phyloP scores from a whole-genome alignment of 2,797 vertebrate species.

The Pangasius sanitwongsei region DNA sequence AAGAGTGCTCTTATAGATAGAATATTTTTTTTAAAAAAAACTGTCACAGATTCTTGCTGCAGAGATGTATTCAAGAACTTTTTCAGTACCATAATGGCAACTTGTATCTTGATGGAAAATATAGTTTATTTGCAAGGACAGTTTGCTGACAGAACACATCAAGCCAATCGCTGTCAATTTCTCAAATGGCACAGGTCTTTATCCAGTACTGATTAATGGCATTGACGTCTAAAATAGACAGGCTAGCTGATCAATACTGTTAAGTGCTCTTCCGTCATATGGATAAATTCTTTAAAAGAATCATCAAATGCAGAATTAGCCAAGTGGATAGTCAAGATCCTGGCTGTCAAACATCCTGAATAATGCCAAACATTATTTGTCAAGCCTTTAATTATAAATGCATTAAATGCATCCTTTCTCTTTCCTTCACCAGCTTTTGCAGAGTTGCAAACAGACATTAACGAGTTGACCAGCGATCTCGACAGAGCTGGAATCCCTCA shows the following conservation, averaged over 20 bases:
- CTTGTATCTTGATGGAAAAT: background rate
- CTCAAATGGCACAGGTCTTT: background rate
- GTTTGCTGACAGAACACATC: background rate
- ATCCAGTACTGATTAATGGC: slow-evolving; percentile 3
- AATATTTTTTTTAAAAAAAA: background rate
- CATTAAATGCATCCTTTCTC: background rate
- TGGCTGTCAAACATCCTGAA: background rate
- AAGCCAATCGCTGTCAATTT: background rate
- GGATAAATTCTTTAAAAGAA: background rate
- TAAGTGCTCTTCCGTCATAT: slow-evolving; percentile 3
- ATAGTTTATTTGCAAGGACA: background rate
- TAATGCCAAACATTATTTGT: background rate
- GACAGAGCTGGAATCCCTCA: slow-evolving; percentile 87
- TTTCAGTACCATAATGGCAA: background rate
- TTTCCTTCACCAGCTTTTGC: slow-evolving; percentile 82
- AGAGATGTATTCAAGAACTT: background rate
- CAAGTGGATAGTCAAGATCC: background rate
- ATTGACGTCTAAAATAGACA: background rate
- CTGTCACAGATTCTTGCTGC: background rate
- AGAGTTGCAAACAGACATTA: slow-evolving; percentile 85
- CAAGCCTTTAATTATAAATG: background rate
- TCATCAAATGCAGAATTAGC: background rate
- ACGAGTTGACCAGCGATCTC: slow-evolving; percentile 87
- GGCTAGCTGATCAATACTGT: background rate
- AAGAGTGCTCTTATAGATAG: background rate